A percentile compares a stretch with the other conserved stretches of the same genome.
These are phyloP conservation scores for Ophioderma brevispina DNA, from an alignment of 35 echinoderm and acorn worm species.

Conservation along the genomic window DNA sequence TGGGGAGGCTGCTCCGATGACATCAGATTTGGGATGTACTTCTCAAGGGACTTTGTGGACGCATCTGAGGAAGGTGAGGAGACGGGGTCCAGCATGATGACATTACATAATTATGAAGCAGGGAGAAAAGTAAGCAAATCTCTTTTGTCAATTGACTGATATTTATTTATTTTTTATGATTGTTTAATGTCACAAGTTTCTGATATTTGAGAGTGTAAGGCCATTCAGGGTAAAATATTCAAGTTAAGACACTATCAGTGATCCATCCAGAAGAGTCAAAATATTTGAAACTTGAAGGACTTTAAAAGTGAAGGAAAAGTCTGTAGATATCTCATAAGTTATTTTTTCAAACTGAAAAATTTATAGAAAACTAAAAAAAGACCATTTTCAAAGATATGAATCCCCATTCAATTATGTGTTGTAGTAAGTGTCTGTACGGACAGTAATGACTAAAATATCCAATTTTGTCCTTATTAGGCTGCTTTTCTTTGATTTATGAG, in stretches of 20 bases:
- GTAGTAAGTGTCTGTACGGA: no score
- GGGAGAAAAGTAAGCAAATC: conserved; percentile 82
- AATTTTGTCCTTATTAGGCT: no score
- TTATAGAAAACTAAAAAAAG: no score
- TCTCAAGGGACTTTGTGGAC: conserved; percentile 83
- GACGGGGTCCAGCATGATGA: conserved; percentile 74
- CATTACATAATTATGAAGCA: conserved; percentile 93
- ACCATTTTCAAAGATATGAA: no score
- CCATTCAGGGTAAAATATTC: not conserved
- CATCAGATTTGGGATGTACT: conserved; percentile 85
- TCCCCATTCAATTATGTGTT: no score
- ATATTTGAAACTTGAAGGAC: not conserved
- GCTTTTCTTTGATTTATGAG: no score
- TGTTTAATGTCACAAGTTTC: not conserved
- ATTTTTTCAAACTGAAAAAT: no score
- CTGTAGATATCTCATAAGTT: no score
- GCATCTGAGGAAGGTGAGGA: conserved; percentile 67
- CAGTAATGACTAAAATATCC: no score
- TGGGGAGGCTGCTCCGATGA: conserved; percentile 98
- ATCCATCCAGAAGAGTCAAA: not conserved
- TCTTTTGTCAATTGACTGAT: not conserved
- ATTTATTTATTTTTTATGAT: not conserved
- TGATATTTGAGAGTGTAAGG: not conserved
- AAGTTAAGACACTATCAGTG: not conserved
- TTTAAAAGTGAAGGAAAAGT: no score